These are phyloP conservation scores for Drosophila trapezifrons DNA, from an alignment of 1,140 invertebrate genomes.

Conservation along the genomic window DNA sequence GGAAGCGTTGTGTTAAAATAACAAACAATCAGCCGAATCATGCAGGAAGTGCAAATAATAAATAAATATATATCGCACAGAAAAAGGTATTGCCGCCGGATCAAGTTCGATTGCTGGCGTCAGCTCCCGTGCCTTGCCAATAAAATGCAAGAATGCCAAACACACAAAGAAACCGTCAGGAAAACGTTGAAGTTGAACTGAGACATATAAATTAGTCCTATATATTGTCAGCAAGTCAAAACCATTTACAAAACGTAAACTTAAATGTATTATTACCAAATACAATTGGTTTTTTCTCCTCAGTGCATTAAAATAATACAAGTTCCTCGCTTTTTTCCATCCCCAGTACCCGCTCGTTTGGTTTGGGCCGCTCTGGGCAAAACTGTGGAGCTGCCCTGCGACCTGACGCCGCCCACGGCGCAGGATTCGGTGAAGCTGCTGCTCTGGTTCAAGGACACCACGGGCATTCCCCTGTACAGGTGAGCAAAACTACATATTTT, in stretches of 20 bases:
- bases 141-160: constrained; percentile 8
- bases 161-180: constrained; percentile 6
- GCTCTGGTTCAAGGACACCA: constrained; percentile 93
- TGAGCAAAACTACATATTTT: constrained; percentile 84
- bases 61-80: constrained; percentile 78
- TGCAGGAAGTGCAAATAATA: constrained; percentile 82
- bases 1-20: constrained; percentile 82
- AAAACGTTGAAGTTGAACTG: neutral
- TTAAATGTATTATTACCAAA: neutral
- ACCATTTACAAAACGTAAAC: too few relatives aligned
- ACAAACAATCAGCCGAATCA: constrained; percentile 82
- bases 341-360: constrained; percentile 87
- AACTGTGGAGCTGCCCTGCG: constrained; percentile 91
- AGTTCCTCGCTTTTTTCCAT: constrained; percentile 14
- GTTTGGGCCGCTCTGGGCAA: constrained; percentile 90
- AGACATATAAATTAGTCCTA: too few relatives aligned
- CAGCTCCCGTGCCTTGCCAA: constrained; percentile 46
- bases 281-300: neutral
- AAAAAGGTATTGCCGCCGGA: constrained; percentile 32
- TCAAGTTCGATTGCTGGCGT: constrained; percentile 31
- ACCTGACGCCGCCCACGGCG: constrained; percentile 89
- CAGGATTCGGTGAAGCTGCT: constrained; percentile 91
- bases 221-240: too few relatives aligned
- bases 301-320: constrained; percentile 7
- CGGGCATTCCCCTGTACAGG: constrained; percentile 93